Conservation (phyloP, 2,888 invertebrate species). For the Noctua pronuba region DNA sequence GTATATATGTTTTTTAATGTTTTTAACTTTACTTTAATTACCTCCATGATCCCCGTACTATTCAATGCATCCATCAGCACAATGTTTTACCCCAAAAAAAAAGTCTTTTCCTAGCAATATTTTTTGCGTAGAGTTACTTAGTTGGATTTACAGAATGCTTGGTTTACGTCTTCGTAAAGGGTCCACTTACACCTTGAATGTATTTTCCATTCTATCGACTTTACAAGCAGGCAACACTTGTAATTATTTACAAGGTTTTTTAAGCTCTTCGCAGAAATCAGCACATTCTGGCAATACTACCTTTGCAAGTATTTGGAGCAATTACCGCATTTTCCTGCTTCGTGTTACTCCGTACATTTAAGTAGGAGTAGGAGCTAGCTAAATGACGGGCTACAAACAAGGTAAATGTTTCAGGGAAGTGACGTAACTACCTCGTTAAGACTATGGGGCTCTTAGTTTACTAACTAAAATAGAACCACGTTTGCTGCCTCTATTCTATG, state of each 20-base stretch:
- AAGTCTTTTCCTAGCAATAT: too few relatives aligned
- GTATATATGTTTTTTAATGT: too few relatives aligned
- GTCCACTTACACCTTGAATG: neutral
- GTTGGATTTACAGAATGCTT: too few relatives aligned
- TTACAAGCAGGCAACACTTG: neutral
- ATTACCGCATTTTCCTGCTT: slow-evolving; percentile 54
- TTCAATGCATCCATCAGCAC: too few relatives aligned
- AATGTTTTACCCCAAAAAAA: too few relatives aligned
- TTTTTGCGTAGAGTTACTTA: too few relatives aligned
- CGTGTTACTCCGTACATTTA: slow-evolving; percentile 44
- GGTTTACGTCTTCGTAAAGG: too few relatives aligned
- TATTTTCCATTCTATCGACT: neutral
- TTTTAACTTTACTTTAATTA: too few relatives aligned
- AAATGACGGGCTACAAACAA: slow-evolving; percentile 60
- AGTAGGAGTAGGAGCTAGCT: slow-evolving; percentile 12
- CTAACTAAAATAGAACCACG: slow-evolving; percentile 20
- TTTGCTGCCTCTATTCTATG: neutral
- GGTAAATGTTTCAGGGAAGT: slow-evolving; percentile 44
- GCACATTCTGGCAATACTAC: neutral
- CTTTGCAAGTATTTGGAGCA: slow-evolving; percentile 34
- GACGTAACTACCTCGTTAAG: slow-evolving; percentile 49
- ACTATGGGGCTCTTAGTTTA: slow-evolving; percentile 28
- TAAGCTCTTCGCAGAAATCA: neutral
- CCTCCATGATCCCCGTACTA: too few relatives aligned
- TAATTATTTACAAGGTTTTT: neutral